phyloP scores from a whole-genome alignment of 2,113 vertebrate species.

The Cephalopholis sonnerati region DNA sequence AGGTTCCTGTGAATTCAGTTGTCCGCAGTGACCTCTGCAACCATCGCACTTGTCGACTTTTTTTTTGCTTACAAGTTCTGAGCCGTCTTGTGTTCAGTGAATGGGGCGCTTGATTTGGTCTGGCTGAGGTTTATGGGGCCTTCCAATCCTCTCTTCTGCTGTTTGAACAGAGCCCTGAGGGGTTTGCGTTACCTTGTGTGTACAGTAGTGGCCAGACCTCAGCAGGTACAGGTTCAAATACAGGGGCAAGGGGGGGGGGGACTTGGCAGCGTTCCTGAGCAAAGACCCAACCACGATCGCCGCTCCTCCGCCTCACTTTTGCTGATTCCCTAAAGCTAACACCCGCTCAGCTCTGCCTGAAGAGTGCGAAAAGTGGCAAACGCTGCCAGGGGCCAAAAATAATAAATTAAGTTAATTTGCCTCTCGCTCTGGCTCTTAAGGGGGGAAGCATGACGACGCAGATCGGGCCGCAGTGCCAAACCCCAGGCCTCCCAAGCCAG shows the following conservation, averaged over 20 bases:
- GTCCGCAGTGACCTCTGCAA: slow-evolving; percentile 43
- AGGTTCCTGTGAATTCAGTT: slow-evolving; percentile 24
- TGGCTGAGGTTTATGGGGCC: slow-evolving; percentile 53
- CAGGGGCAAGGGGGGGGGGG: background rate
- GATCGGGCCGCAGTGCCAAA: slow-evolving; percentile 69
- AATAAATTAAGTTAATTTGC: slow-evolving; percentile 82
- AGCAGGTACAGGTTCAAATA: slow-evolving; percentile 77
- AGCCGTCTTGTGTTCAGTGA: slow-evolving; percentile 4
- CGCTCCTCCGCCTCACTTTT: slow-evolving; percentile 40
- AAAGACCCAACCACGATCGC: slow-evolving; percentile 64
- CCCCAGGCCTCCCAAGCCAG: slow-evolving; percentile 55
- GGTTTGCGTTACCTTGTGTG: slow-evolving; percentile 64
- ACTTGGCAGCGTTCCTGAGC: slow-evolving; percentile 67
- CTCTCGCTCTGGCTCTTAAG: slow-evolving; percentile 60
- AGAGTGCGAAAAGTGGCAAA: slow-evolving; percentile 72
- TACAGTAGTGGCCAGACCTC: slow-evolving; percentile 70
- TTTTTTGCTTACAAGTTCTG: slow-evolving; percentile 1
- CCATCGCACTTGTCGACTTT: slow-evolving; percentile 24
- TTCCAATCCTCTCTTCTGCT: slow-evolving; percentile 36
- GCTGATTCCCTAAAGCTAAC: slow-evolving; percentile 74
- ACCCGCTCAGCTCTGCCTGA: slow-evolving; percentile 58
- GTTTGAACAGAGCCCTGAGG: slow-evolving; percentile 63
- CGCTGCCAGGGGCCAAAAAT: slow-evolving; percentile 75
- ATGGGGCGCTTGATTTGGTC: slow-evolving; percentile 41
- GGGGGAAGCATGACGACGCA: slow-evolving; percentile 38